Evolutionary conservation across 2,888 invertebrate genomes (phyloP).

Genomic region (Clitarchus hookeri): DNA sequence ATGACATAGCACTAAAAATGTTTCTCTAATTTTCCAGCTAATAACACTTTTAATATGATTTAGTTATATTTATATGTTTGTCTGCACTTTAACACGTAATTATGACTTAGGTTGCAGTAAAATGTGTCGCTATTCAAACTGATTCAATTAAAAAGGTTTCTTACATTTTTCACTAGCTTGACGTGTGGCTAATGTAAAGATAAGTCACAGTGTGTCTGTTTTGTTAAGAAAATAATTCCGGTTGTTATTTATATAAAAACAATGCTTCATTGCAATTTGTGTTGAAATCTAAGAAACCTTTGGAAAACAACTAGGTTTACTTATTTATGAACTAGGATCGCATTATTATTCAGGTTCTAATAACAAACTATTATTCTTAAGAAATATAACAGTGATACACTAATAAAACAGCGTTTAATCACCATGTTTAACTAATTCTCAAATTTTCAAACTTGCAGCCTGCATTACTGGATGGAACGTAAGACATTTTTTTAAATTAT

Average conservation of each 20-base stretch:
- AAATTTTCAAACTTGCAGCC: conserved; percentile 27
- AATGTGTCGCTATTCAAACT: too few species aligned
- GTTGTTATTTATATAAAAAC: too few species aligned
- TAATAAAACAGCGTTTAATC: not conserved
- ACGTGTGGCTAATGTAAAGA: not conserved
- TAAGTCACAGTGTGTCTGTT: not conserved
- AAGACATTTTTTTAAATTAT: conserved; percentile 16
- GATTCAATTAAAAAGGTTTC: not conserved
- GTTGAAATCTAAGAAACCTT: conserved; percentile 8
- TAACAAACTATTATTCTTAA: not conserved
- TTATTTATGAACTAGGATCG: not conserved
- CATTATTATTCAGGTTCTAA: not conserved
- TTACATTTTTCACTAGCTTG: not conserved
- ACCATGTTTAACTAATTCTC: conserved; percentile 24
- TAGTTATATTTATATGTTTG: not conserved
- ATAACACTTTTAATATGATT: not conserved
- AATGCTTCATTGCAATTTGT: not conserved
- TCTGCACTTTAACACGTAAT: not conserved
- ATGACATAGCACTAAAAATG: not conserved
- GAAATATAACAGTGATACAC: conserved; percentile 3
- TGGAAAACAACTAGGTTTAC: not conserved
- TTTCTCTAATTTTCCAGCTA: not conserved
- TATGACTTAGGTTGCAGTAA: not conserved
- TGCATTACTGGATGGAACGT: conserved; percentile 28
- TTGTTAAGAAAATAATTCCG: not conserved